A percentile compares a stretch with the other conserved stretches of the same genome.
Conservation (phyloP, 2,113 vertebrate genomes). For the Polypterus senegalus region DNA sequence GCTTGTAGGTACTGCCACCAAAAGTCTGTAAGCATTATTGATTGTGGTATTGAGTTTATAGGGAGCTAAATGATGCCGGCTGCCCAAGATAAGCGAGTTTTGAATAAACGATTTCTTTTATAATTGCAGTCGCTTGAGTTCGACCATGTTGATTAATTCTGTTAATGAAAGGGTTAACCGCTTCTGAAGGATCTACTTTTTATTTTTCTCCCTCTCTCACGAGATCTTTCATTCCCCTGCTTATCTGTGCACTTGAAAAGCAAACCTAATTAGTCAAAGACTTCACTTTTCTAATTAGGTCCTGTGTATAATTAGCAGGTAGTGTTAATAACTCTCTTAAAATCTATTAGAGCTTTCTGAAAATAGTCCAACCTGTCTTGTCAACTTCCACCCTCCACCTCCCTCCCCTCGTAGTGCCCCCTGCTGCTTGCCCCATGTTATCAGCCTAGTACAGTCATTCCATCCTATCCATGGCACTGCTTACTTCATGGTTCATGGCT, state of each 20-base stretch:
- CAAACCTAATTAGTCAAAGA: constrained; percentile 85
- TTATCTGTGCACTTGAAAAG: constrained; percentile 65
- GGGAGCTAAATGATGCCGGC: constrained; percentile 60
- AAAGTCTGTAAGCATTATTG: constrained; percentile 61
- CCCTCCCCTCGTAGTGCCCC: too few relatives aligned
- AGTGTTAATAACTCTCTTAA: constrained; percentile 96
- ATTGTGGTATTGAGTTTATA: constrained; percentile 60
- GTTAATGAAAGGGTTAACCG: constrained; percentile 60
- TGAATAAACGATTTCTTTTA: constrained; percentile 61
- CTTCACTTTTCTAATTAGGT: constrained; percentile 87
- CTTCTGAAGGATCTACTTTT: constrained; percentile 57
- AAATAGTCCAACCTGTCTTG: constrained; percentile 28
- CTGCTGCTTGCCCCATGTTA: too few relatives aligned
- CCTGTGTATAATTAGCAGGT: constrained; percentile 95
- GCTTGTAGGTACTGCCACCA: constrained; percentile 56
- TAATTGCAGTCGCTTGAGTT: constrained; percentile 54
- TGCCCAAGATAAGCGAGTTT: constrained; percentile 57
- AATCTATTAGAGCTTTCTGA: constrained; percentile 85
- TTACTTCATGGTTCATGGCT: too few relatives aligned
- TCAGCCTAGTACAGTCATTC: too few relatives aligned
- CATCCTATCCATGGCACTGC: too few relatives aligned
- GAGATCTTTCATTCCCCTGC: constrained; percentile 59
- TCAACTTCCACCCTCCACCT: too few relatives aligned
- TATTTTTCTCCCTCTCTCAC: constrained; percentile 59
- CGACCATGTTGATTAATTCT: constrained; percentile 50